Evolutionary conservation across 1,140 invertebrate species (phyloP), one percentile per base, ranked within the genome.

Genomic region (Calycopis cecrops): DNA sequence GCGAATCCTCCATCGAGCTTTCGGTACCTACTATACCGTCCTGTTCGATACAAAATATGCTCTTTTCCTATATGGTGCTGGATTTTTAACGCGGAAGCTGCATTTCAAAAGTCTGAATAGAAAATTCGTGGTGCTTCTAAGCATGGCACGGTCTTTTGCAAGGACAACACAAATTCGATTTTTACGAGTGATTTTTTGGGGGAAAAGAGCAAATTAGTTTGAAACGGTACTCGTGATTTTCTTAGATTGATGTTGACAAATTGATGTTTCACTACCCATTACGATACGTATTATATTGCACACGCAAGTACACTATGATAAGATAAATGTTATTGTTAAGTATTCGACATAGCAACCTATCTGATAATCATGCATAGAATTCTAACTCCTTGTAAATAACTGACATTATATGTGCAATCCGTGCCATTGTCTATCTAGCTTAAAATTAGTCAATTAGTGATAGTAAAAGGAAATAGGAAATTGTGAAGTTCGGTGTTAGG

Each of bases 401-500:
- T 65, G 67, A 73, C 70, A 68, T 76, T 84, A 65, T 70, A 80
- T 85, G 81, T 85, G 77, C 78, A 82, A 85, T 87, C 84, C 84
- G 84, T 87, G 84, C 84, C 81, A 87, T 87, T 84, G 77, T 87
- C 79, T 83, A 68, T 85, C 79, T 83, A 82, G 81, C 78, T 85
- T 86, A 79, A 75, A 69, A 60, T 76, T 84, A 85, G 83, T 82
- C 73, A 75, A 80, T 80, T 80, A 82, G 76, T 82, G 60, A 70
- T 69, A 73, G 62, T 73, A 62, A 54, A 65, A 59, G n/a, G 21
- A 55, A 48, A 60, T 65, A 52, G 54, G 60, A 35, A 60, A 58
- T 59, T 62, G 35, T 63, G 58, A 66, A 57, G 60, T 64, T 65
- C 62, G 55, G 62, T 68, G 60, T 58, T 63, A 59, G 68, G 57